phyloP scores from a whole-genome alignment of 2,797 vertebrate species.

The Darevskia nairensis region DNA sequence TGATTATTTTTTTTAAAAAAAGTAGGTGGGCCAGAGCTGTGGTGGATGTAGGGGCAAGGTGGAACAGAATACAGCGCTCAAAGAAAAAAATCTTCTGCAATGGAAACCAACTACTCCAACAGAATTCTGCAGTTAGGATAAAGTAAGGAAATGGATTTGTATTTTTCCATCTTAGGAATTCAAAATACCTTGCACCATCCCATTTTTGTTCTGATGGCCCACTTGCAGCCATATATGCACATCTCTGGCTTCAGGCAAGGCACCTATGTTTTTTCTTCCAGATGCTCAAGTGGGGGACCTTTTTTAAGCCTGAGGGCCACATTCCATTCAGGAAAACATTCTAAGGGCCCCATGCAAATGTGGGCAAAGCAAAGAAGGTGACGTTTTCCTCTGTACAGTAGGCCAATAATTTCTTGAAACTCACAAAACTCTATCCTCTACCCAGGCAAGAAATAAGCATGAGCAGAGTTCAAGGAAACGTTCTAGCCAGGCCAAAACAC shows the following conservation, averaged over 20 bases:
- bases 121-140: not conserved
- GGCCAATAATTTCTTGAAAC: too few relatives aligned
- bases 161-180: not conserved
- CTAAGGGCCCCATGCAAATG: too few relatives aligned
- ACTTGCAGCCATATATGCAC: not conserved
- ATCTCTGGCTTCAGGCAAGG: not conserved
- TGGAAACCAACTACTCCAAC: not conserved
- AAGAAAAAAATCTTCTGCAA: not conserved
- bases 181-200: not conserved
- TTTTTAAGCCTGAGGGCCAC: too few relatives aligned
- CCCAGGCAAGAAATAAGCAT: too few relatives aligned
- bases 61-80: not conserved
- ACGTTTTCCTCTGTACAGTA: too few relatives aligned
- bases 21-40: not conserved
- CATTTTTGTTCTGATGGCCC: not conserved
- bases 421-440: too few relatives aligned
- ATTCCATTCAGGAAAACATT: too few relatives aligned
- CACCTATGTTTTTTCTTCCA: not conserved
- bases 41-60: not conserved
- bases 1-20: not conserved
- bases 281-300: not conserved
- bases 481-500: too few relatives aligned
- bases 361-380: too few relatives aligned
- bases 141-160: not conserved
- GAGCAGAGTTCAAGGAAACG: too few relatives aligned